These are phyloP conservation scores for Brachionus rotundiformis DNA, from an alignment of 1,140 invertebrate species.

Conservation along the genomic window DNA sequence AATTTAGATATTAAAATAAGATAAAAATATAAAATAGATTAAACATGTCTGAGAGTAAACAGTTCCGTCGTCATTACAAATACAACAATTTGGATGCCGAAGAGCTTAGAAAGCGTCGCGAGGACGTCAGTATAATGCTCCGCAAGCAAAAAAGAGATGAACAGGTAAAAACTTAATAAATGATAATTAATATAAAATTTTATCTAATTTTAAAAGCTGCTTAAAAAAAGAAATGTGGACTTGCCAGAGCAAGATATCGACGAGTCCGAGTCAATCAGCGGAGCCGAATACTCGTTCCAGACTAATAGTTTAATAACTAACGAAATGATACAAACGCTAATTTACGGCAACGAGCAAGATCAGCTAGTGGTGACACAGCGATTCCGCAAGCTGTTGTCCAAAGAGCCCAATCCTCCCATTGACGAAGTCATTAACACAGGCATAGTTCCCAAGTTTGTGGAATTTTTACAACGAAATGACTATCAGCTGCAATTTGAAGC, in stretches of 20 bases:
- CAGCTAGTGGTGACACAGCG: constrained; percentile 87
- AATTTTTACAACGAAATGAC: constrained; percentile 80
- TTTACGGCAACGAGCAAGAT: constrained; percentile 76
- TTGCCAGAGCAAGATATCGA: constrained; percentile 57
- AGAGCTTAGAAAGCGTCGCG: constrained; percentile 82
- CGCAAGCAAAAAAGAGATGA: constrained; percentile 88
- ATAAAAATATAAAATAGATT: neutral
- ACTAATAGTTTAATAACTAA: constrained; percentile 64
- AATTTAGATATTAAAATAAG: neutral
- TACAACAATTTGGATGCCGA: constrained; percentile 86
- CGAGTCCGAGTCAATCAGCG: neutral
- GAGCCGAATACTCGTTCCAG: constrained; percentile 52
- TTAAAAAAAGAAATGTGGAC: constrained; percentile 85
- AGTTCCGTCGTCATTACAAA: constrained; percentile 73
- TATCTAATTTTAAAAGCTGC: constrained; percentile 70
- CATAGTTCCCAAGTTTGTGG: constrained; percentile 91
- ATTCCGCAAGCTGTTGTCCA: constrained; percentile 88
- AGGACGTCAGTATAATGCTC: constrained; percentile 93
- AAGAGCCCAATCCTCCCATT: constrained; percentile 95
- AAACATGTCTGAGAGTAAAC: constrained; percentile 36
- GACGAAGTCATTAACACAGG: constrained; percentile 96
- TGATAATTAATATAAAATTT: too few species aligned
- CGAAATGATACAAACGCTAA: constrained; percentile 79
- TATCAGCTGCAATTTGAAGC: constrained; percentile 91
- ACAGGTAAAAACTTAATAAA: too few species aligned